Evolutionary conservation across 2,797 vertebrate species (phyloP), one percentile per base, ranked within the genome.

Genomic region (Diplodus sargus): DNA sequence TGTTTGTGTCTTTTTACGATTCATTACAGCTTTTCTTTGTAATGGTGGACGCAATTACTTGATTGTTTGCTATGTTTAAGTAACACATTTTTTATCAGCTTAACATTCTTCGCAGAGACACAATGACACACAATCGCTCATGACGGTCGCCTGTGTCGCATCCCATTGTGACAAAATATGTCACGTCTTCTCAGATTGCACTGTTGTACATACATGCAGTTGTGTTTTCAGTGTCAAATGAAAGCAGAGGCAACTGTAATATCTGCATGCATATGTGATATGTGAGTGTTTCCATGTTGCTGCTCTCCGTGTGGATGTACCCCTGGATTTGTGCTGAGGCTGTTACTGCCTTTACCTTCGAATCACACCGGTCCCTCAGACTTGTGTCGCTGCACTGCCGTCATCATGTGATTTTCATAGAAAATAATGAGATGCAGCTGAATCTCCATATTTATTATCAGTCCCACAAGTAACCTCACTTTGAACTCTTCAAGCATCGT

Each of bases 221-320:
- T 16, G 48, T 51, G 14, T 25, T 78, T 49, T 66, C 52, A 65
- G 53, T 70, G 68, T 73, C 45, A 58, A 68, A 71, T 59, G 54
- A 77, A 76, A 74, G 39, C 48, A 66, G 58, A 64, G 18, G 23
- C 22, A 51, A 57, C 45, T 62, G 74, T 73, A 61, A 74, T 79
- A 52, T 80, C 79, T 84, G 70, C 62, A 84, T 82, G 69, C 28
- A 65, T 83, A 25, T 53, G 48, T 69, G 74, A 85, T 72, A 65
- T 74, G 45, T 28, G 39, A 71, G 58, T 53, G 59, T 79, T 76
- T 63, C 73, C 68, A 57, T 70, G 49, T 64, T 75, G 54, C 34
- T 4, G 9, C 51, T 78, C 72, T 64, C 63, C 73, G 34, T 76
- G 53, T 52, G 59, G 48, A 61, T 75, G 23, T 63, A 76, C 25